Base-by-base conservation (phyloP, 2,113 vertebrate genomes). In the Callipepla californica region DNA sequence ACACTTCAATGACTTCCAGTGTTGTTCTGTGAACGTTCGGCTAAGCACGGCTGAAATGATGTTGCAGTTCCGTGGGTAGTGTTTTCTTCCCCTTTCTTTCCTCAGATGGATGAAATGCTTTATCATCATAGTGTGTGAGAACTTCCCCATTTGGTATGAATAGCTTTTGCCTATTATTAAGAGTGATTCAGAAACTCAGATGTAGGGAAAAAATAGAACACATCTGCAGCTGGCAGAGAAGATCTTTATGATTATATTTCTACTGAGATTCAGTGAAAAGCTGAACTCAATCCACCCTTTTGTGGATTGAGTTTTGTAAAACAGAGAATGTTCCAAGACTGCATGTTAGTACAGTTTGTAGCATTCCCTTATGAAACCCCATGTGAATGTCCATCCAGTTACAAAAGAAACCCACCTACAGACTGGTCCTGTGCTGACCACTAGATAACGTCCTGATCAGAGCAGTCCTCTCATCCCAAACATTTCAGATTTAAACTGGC, bases 101-200 rank as follows among this genome's bases (percentile, higher is more conserved):
- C 61, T 21, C 32, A 89, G 89, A 78, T 53, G 55, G 89, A 83
- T 97, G 89, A 97, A 96, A 94, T 91, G 94, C 96, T 96, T 96
- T 79, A 89, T 97, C 97, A 95, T 95, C 93, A 51, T 11, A 61
- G 82, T 87, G 28, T 91, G 75, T 74, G 92, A 96, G 96, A 95
- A 96, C 50, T 79, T 89, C 58, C 86, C 92, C 91, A 84, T 94
- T 95, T 93, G 88, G 85, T 72, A 96, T 97, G 96, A 98, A 97
- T 97, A 95, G 85, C 90, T 94, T 96, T 89, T 91, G 94, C 95
- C 91, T 95, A 81, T 95, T 97, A 96, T 96, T 96, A 97, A 92
- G 95, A 92, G 82, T 96, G 96, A 97, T 96, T 98, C 96, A 96
- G 81, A 81, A 92, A 78, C 79, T 92, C 66, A 92, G 75, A 89